Base-by-base conservation (phyloP, 1,140 invertebrate genomes). In the Marisa cornuarietis region DNA sequence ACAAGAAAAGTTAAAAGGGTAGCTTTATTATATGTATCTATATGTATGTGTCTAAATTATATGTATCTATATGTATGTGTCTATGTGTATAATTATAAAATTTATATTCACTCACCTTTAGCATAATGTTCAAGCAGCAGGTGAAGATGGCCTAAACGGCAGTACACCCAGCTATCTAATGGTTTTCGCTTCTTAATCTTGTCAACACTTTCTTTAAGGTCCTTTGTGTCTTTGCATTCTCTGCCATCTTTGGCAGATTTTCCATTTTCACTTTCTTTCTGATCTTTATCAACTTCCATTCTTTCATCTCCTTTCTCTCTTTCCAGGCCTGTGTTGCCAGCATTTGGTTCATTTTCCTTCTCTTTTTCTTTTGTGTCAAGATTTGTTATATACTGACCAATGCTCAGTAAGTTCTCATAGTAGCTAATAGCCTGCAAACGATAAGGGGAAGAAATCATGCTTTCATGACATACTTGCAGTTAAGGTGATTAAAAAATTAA, bases 111-210 rank as follows among this genome's bases (percentile, higher is more conserved):
- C 72, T 74, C 71, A 90, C 88, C 88, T 89, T 98, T 97, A 51
- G 94, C 92, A 92, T 96, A 97, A 90, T 98, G 95, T 92, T 96
- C 96, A 9, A 98, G 91, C 0, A 98, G 92, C 11, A 98, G 93
- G 92, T 98, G 96, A 88, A 98, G 96, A 92, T 99, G 97, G 4
- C 97, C 97, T 51, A 99, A 91, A 92, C 97, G 97, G 86, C 96
- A 97, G 89, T 96, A 98, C 18, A 96, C 96, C 89, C 96, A 96
- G 0, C 96, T 94, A 91, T 97, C 95, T 76, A 97, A 78, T 65
- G 76, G 78, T 18, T 81, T 76, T 16, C 83, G 82, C 63, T 84
- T 86, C 71, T 84, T 76, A 8, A 13, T 42, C 51, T 76, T 76
- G 14, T 76, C 74, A 26, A 16, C 1, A 26, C 16, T 58, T 58